A percentile compares a stretch with the other conserved stretches of the same genome.
Conservation (phyloP, 2,888 invertebrate genomes). For the Ormia ochracea region DNA sequence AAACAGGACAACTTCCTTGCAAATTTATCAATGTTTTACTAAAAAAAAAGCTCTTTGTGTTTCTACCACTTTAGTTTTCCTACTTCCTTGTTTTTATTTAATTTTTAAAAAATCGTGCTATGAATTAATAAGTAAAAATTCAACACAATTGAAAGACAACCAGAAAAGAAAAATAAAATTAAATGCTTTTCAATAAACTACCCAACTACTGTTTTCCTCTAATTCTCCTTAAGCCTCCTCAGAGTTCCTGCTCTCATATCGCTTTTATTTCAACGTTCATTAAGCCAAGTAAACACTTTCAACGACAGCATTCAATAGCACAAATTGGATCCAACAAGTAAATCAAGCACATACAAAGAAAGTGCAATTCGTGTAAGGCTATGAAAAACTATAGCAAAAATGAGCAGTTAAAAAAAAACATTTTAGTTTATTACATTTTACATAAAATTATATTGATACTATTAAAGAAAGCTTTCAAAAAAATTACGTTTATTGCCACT, state of each 20-base stretch:
- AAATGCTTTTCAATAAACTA: not conserved
- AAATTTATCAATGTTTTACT: not conserved
- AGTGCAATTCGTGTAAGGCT: too few species aligned
- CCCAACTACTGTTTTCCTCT: not conserved
- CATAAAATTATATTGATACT: too few species aligned
- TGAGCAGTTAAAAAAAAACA: too few species aligned
- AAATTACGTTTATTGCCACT: too few species aligned
- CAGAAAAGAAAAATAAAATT: not conserved
- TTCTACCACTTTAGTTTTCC: not conserved
- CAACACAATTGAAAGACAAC: not conserved
- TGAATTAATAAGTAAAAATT: not conserved
- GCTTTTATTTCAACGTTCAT: not conserved
- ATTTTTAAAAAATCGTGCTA: not conserved
- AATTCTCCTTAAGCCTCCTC: not conserved
- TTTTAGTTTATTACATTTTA: too few species aligned
- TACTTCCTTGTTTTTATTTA: not conserved
- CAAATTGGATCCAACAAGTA: too few species aligned
- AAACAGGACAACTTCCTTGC: too few species aligned
- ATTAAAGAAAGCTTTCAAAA: too few species aligned
- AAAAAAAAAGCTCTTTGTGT: not conserved
- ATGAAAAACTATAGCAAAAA: too few species aligned
- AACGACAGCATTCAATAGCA: not conserved
- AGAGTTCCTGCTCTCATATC: not conserved
- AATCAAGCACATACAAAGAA: too few species aligned
- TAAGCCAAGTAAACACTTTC: not conserved